Base-by-base conservation (phyloP, 1,140 invertebrate species). In the Phocides pigmalion region DNA sequence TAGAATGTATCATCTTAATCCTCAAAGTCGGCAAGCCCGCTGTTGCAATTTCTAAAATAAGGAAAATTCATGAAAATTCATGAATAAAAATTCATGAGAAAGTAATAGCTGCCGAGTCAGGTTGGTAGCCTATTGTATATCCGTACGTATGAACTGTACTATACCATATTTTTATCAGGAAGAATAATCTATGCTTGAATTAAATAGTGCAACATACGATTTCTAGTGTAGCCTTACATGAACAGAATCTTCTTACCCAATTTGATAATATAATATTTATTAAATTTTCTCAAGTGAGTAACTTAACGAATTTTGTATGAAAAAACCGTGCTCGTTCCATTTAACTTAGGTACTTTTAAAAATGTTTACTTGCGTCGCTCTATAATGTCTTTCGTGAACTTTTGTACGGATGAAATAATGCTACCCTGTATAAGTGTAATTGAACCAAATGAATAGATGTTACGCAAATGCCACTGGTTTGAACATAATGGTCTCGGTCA, bases 401-500 rank as follows among this genome's bases (percentile, higher is more conserved):
- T 53, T 37, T 53, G 50, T 37, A 39, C 42, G 28, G 51, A 56
- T 39, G 42, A 50, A 58, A 65, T 65, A 54, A 54, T 54, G 17
- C 19, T 54, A n/a, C 17, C 32, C 50, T 22, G 47, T 53, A 47
- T 19, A 49, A 20, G 42, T 35, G 44, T 50, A 53, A 53, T 47
- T 64, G 28, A 65, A 56, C 11, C 19, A 50, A 42, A 20, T 59
- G 47, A 50, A 47, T 51, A 50, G 37, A 58, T 22, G 53, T 66
- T 66, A 51, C 47, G 47, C 58, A 66, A 66, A 66, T 44, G 54
- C 53, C 64, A 66, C 53, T 66, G 47, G 37, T 50, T 66, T 44
- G 22, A 44, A 28, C 54, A 58, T 59, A 66, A 47, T 66, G 25
- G 35, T 53, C 17, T 37, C 50, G 35, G 50, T 53, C 50, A 53